Base-by-base conservation (phyloP, 2,888 invertebrate genomes). In the Nudaria mundana region DNA sequence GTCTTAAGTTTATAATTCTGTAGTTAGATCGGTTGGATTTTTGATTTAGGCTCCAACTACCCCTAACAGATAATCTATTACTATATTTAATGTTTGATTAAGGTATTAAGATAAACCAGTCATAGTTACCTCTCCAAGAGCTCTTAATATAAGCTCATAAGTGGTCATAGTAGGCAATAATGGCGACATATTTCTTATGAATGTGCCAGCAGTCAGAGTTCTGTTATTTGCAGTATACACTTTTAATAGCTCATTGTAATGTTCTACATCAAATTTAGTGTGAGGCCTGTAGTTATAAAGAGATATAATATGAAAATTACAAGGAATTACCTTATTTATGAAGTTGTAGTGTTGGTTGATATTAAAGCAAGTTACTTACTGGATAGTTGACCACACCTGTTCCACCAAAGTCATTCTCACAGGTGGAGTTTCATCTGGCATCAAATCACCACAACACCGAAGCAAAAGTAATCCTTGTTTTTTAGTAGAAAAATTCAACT, bases 171-270 rank as follows among this genome's bases (percentile, higher is more conserved):
- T 85, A 0, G 91, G 87, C 53, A 82, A 66, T 0, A 77, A 63
- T 0, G 87, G 82, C 2, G 70, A 70, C 79, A 92, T 88, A 32
- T 81, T 73, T 15, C 64, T 48, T 13, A 92, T 66, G 55, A 92
- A 91, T 3, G 74, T 55, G 26, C 76, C 71, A 0, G 76, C 84
- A 40, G 80, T 76, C 0, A 92, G 43, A 3, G 66, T 68, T 34
- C 79, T 75, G 11, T 72, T 77, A 59, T 93, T 94, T 6, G 91
- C 90, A n/a, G 90, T 89, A 56, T 92, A 90, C 2, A 91, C 87
- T 56, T 82, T 75, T 1, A 94, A 71, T 24, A 92, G 73, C 6
- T 90, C 89, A 60, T 92, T 86, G 50, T 91, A 92, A 46, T 91
- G 86, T 0, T 88, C 81, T 8, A 89, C 66, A 10, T 76, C 74